Evolutionary conservation across 2,888 invertebrate genomes (phyloP), one percentile per base, ranked within the genome.

Genomic region (Gonocerus acuteangulatus): DNA sequence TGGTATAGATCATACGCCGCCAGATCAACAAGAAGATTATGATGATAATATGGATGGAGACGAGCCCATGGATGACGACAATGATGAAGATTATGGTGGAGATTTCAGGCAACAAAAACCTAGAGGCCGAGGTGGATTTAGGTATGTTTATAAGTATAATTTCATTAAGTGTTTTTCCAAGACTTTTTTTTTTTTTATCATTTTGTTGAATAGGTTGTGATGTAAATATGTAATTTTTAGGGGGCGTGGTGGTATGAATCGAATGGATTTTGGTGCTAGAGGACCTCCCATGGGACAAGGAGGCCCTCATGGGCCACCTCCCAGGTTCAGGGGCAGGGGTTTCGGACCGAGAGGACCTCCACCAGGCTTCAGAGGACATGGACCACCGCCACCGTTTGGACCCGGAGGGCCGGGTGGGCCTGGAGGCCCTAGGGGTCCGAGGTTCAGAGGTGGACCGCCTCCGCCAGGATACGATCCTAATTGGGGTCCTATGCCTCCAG

Each of bases 381-480:
- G 78, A 1, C 61, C 59, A 1, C 61, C 59, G 1, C 63, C 78
- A 15, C 69, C 71, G 2, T 59, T 59, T 42, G 57, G 66, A 1
- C 36, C 36, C 1, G 57, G 57, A 34, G 57, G 57, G 23, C 63
- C 79, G n/a, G 69, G 70, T 42, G 57, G 66, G 1, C 23, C 22
- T 2, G 47, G 57, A 19, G 57, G 57, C 27, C 67, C 67, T 13
- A 63, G 68, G 13, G 80, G 79, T 1, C 79, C 83, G 21, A 71
- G 72, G 62, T 75, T 74, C 60, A 77, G 79, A 63, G 79, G 79
- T 0, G 77, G 76, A 6, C 76, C 74, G 66, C 75, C 76, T 1
- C 75, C 80, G 3, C 80, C 76, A 66, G 76, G 77, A 9, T 82
- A 79, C 70, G 82, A 82, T 69, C 84, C 83, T 15, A 86, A 84